Evolutionary conservation across 2,888 invertebrate genomes (phyloP).

Genomic region (Drosophila aldrichi): DNA sequence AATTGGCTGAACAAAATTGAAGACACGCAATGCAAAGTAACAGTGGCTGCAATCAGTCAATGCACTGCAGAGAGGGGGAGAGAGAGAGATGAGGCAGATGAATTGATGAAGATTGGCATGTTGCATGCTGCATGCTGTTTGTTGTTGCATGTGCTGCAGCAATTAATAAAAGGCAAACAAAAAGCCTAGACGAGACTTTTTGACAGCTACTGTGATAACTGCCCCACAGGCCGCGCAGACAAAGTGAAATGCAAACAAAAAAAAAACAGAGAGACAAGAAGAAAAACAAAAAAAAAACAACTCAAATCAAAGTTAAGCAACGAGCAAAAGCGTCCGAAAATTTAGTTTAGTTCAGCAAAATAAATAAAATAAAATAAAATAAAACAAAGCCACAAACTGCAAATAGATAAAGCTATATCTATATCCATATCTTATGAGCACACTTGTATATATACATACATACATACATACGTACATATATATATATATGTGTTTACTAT

Average conservation of each 20-base stretch:
- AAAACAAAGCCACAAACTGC: conserved; percentile 19
- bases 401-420: conserved; percentile 32
- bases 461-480: not conserved
- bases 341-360: conserved; percentile 56
- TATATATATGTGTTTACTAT: conserved; percentile 40
- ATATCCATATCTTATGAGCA: conserved; percentile 11
- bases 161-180: conserved; percentile 53
- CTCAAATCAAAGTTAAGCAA: conserved; percentile 55
- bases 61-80: conserved; percentile 16
- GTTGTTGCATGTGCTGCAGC: conserved; percentile 58
- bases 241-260: conserved; percentile 69
- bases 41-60: conserved; percentile 58
- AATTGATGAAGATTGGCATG: conserved; percentile 43
- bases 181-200: conserved; percentile 42
- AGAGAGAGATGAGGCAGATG: conserved; percentile 2
- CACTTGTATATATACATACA: conserved; percentile 9
- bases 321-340: conserved; percentile 36
- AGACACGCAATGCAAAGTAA: conserved; percentile 47
- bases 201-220: conserved; percentile 59
- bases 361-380: too few species aligned
- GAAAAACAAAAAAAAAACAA: not conserved
- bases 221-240: conserved; percentile 30
- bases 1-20: conserved; percentile 16
- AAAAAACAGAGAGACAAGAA: not conserved
- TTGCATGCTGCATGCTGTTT: conserved; percentile 27